A percentile compares a stretch with the other conserved stretches of the same genome.
These are phyloP conservation scores for Heteropelma amictum DNA, from an alignment of 2,888 invertebrate species.

Conservation along the genomic window DNA sequence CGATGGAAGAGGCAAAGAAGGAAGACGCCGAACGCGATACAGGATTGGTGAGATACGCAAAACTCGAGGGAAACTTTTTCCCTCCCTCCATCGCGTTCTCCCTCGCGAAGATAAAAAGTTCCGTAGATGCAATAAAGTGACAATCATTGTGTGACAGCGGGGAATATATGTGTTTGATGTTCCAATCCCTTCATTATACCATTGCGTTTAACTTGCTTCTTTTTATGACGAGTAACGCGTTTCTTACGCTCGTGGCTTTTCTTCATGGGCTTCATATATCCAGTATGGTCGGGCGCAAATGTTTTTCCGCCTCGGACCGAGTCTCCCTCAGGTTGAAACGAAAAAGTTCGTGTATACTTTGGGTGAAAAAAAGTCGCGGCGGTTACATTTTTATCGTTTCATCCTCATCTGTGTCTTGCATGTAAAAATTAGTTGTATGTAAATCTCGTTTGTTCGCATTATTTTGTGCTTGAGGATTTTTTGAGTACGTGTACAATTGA, in stretches of 20 bases:
- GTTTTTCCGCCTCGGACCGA: not conserved
- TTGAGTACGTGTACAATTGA: too few species aligned
- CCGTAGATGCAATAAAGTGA: slow-evolving; percentile 64
- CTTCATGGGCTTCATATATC: too few species aligned
- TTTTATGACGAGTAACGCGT: slow-evolving; percentile 15
- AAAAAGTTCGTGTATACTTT: not conserved
- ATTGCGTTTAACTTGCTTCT: slow-evolving; percentile 17
- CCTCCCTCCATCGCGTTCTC: slow-evolving; percentile 5
- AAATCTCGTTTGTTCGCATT: too few species aligned
- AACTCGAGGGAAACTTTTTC: slow-evolving; percentile 15
- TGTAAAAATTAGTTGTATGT: too few species aligned
- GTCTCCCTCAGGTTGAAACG: not conserved
- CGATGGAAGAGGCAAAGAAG: not conserved
- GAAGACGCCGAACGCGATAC: not conserved
- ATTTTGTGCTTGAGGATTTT: too few species aligned
- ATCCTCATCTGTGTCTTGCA: too few species aligned
- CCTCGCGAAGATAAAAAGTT: slow-evolving; percentile 56
- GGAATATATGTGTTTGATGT: slow-evolving; percentile 50
- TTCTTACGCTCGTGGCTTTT: not conserved
- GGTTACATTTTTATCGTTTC: too few species aligned
- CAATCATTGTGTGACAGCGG: slow-evolving; percentile 62
- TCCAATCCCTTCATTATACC: slow-evolving; percentile 21
- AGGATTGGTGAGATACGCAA: slow-evolving; percentile 4
- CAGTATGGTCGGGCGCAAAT: not conserved
- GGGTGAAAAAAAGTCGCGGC: too few species aligned